Base-by-base conservation (phyloP, 2,113 vertebrate species). In the Enhydra lutris region DNA sequence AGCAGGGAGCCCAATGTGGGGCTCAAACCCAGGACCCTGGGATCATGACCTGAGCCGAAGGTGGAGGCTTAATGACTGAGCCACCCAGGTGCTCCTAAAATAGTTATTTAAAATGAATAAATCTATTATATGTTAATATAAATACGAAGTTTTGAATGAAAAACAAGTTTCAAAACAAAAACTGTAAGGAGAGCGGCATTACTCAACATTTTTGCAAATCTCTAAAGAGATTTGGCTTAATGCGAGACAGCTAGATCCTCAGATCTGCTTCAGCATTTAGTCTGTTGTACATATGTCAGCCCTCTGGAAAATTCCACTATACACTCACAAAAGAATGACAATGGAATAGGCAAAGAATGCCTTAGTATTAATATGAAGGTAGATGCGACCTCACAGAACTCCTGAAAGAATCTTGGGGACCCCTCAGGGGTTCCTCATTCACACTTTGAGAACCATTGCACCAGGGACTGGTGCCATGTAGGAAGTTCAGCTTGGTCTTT, bases 101-200 rank as follows among this genome's bases (percentile, higher is more conserved):
- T 86, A 84, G 5, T 34, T 39, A 86, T 81, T 89, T 85, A 88
- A 92, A 92, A 34, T 6, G 4, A 86, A 81, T 89, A 69, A 82
- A 57, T n/a, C 26, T 55, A 76, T 47, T 86, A 59, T 17, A 18
- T 34, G 34, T 57, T 80, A 88, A 88, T 34, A 86, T 74, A 84
- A 93, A 81, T 55, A 86, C 42, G 94, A 74, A 15, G n/a, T 79
- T 94, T 93, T 89, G 55, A 83, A 80, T 69, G 67, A 76, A 97
- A 85, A 89, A 39, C 55, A 63, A 63, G 4, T 42, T 71, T 90
- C 79, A 86, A 86, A 95, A 84, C 61, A 57, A 86, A 89, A 84
- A 69, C 47, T 71, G 34, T 95, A 57, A 78, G 31, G 87, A 50
- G 83, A 92, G 52, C 26, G 11, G n/a, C 50, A 69, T 84, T 91